Base-by-base conservation (phyloP, 1,140 invertebrate genomes). In the Drosophila parvula region DNA sequence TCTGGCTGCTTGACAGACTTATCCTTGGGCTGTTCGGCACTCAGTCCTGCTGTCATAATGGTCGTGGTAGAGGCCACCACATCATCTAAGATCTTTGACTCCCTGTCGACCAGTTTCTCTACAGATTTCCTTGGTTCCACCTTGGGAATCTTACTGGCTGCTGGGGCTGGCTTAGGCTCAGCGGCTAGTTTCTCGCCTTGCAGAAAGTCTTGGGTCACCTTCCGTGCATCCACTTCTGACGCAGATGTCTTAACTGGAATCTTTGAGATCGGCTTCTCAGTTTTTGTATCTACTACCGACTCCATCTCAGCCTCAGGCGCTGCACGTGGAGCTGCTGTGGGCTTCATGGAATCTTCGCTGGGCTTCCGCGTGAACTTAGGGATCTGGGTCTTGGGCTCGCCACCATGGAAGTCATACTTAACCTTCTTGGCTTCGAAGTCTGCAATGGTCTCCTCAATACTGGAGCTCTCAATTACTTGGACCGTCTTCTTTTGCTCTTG, bases 391-490 rank as follows among this genome's bases (percentile, higher is more conserved):
- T 90, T 90, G 28, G 88, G 88, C 43, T 90, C 88, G 11, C 84
- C 73, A 3, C 88, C 88, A 56, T 90, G 88, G 36, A 90, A 90
- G 64, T 91, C 90, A 40, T 91, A 91, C 41, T 78, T 90, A 0
- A 91, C 90, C 28, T 91, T 90, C 28, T 90, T 91, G 14, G 90
- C 90, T 45, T 91, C 90, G 8, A 91, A 91, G 7, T 91, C 90
- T 4, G 90, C 90, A 43, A 91, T 91, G 62, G 90, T 91, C 12
- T 91, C 83, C 14, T 91, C 90, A 34, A 91, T 89, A 38, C 83
- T 88, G 11, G 82, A 74, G 44, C 61, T 90, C 40, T 90, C 88
- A 1, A 78, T 50, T 14, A 79, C 27, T 38, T 82, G 68, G 0
- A 80, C 56, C 28, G 68, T 45, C 48, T 90, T 90, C 2, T 50